phyloP scores from a whole-genome alignment of 2,888 invertebrate genomes.

The Rhingia campestris region DNA sequence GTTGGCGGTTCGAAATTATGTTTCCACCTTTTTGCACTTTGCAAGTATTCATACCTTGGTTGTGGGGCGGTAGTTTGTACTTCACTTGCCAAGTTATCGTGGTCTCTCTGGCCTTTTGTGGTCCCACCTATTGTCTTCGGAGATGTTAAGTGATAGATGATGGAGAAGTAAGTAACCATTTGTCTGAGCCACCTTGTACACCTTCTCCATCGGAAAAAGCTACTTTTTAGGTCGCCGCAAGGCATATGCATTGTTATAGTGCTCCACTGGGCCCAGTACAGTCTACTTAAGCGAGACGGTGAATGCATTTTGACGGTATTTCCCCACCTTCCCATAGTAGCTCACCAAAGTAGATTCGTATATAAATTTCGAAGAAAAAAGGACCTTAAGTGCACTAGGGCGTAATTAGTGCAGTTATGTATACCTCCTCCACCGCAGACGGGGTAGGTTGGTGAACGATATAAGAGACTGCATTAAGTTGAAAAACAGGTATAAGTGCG shows the following conservation, averaged over 20 bases:
- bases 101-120: conserved; percentile 33
- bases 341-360: conserved; percentile 53
- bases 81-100: conserved; percentile 27
- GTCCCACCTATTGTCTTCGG: conserved; percentile 49
- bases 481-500: conserved; percentile 36
- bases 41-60: conserved; percentile 6
- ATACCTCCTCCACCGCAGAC: conserved; percentile 16
- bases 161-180: conserved; percentile 67
- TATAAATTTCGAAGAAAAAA: conserved; percentile 63
- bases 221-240: conserved; percentile 57
- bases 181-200: conserved; percentile 56
- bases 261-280: conserved; percentile 6
- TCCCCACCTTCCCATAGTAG: conserved; percentile 7
- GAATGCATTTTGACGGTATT: conserved; percentile 40
- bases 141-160: conserved; percentile 71
- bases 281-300: conserved; percentile 48
- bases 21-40: conserved; percentile 48
- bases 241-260: conserved; percentile 53
- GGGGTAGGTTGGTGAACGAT: conserved; percentile 38
- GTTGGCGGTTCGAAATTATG: conserved; percentile 38
- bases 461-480: conserved; percentile 46
- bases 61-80: conserved; percentile 4
- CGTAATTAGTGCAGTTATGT: conserved; percentile 70
- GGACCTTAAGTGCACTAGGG: conserved; percentile 64
- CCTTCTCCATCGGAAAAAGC: conserved; percentile 55